These are phyloP conservation scores for Acanthacorydalis orientalis DNA, from an alignment of 2,888 invertebrate genomes.

Conservation along the genomic window DNA sequence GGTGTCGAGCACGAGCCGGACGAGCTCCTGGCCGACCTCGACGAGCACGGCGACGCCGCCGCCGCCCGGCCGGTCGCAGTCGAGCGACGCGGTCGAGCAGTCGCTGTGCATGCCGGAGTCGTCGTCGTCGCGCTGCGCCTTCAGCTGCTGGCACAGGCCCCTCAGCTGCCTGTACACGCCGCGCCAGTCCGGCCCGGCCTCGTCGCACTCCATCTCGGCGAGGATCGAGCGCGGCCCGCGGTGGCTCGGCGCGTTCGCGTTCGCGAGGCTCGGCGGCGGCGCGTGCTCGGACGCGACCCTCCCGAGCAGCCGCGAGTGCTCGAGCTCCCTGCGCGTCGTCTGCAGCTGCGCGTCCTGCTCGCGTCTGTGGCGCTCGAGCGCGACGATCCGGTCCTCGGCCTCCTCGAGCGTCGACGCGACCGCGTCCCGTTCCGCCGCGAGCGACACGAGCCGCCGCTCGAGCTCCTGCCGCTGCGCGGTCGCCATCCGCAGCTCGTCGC, in stretches of 20 bases:
- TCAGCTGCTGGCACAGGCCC: conserved; percentile 53
- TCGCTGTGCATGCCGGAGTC: conserved; percentile 54
- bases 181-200: conserved; percentile 43
- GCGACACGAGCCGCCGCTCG: conserved; percentile 59
- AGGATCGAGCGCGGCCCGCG: conserved; percentile 54
- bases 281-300: background rate
- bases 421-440: conserved; percentile 66
- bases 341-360: conserved; percentile 46
- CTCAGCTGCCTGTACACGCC: conserved; percentile 58
- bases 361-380: conserved; percentile 66
- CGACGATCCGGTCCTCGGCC: conserved; percentile 71
- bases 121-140: conserved; percentile 62
- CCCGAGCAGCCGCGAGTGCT: conserved; percentile 50
- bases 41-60: conserved; percentile 41
- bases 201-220: conserved; percentile 78
- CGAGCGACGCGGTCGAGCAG: conserved; percentile 45
- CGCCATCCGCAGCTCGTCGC: conserved; percentile 73
- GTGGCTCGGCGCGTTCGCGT: conserved; percentile 25
- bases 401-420: conserved; percentile 71
- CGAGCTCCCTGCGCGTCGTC: conserved; percentile 25
- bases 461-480: conserved; percentile 70
- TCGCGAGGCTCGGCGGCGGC: conserved; percentile 19
- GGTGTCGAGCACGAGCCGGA: conserved; percentile 52
- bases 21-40: conserved; percentile 60
- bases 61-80: conserved; percentile 25